phyloP scores from a whole-genome alignment of 2,888 invertebrate genomes.

The Lithosia quadra region DNA sequence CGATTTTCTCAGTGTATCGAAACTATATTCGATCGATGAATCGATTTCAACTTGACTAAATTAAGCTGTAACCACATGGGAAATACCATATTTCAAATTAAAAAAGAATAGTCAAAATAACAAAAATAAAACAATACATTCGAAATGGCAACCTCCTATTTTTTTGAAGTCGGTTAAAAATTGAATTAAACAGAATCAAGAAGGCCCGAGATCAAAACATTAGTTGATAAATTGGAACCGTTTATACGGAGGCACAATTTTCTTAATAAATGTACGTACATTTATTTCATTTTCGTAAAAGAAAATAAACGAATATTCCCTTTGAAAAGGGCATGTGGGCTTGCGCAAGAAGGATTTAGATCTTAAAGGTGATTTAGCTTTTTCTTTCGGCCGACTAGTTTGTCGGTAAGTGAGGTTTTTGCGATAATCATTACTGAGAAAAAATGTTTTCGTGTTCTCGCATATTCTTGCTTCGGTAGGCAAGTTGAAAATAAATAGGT shows the following conservation, averaged over 20 bases:
- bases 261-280: constrained; percentile 4
- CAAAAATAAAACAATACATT: no score
- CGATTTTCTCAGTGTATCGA: no score
- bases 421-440: constrained; percentile 12
- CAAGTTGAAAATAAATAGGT: constrained; percentile 7
- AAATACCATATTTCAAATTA: no score
- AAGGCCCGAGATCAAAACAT: constrained; percentile 1
- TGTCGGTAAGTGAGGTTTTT: constrained; percentile 18
- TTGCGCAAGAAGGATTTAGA: constrained; percentile 14
- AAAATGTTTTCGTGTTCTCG: constrained; percentile 4
- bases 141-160: no score
- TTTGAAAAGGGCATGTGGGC: constrained; percentile 6
- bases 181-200: constrained; percentile 1
- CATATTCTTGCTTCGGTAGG: neutral
- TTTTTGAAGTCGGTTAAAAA: no score
- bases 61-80: no score
- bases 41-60: no score
- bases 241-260: constrained; percentile 4
- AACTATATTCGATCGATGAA: no score
- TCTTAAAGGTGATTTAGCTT: constrained; percentile 6
- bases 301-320: neutral
- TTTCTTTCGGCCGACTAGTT: neutral
- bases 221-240: constrained; percentile 11
- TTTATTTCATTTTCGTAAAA: constrained; percentile 1
- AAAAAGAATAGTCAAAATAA: no score